Base-by-base conservation (phyloP, 2,888 invertebrate genomes). In the Nudaria mundana region DNA sequence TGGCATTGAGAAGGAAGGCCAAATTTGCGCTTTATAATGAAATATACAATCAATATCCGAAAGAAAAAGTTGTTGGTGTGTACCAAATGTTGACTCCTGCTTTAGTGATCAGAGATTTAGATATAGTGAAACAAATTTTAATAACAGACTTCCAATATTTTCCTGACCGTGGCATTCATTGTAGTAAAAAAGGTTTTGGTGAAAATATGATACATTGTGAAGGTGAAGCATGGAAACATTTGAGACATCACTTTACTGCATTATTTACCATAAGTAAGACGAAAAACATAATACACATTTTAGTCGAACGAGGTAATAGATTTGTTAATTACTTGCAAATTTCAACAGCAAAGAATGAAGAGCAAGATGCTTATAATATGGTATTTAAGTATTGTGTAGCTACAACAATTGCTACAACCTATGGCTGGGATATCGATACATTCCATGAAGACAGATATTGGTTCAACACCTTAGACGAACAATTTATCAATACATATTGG, bases 121-220 rank as follows among this genome's bases (percentile, higher is more conserved):
- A 81, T 36, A 45, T 74, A 23, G 65, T 70, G n/a, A 78, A 73
- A 40, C 62, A 68, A 28, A 59, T 81, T 15, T 46, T 79, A 7
- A 63, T 78, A 5, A 78, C 75, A 31, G 78, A 80, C 23, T 80
- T 78, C 18, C 63, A 71, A 5, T 30, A 25, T 1, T 81, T 80
- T 24, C 48, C 63, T 8, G 67, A 76, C 7, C 69, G 81, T 24
- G 73, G 71, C 11, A 16, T 70, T 5, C 59, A 63, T 16, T 67
- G 67, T 18, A 67, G 67, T 28, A 65, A 72, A 16, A 48, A 69
- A 31, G 59, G 56, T 3, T 32, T 80, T 8, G 71, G 71, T 24
- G 62, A 57, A 13, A 78, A 79, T 35, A 44, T 81, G 2, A 78
- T 81, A 22, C 69, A 71, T 37, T 63, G 67, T 6, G 63, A 70